Evolutionary conservation across 2,888 invertebrate genomes (phyloP).

Genomic region (Hydroisotoma schaefferi): DNA sequence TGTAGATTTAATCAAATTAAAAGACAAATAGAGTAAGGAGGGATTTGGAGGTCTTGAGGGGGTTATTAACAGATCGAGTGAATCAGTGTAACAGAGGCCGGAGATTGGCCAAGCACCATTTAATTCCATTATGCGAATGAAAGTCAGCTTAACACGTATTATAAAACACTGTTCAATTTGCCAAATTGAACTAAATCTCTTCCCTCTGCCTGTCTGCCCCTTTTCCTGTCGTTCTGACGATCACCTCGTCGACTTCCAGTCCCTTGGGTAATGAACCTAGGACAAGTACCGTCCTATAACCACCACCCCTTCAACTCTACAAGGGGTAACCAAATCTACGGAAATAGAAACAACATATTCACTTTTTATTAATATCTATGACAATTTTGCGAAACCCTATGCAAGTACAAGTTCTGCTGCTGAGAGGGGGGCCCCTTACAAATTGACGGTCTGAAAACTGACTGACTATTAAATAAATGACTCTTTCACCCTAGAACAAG

Average conservation of each 20-base stretch:
- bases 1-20: slow-evolving; percentile 49
- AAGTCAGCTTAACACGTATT: slow-evolving; percentile 49
- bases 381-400: too few relatives aligned
- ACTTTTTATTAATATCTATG: too few relatives aligned
- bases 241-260: slow-evolving; percentile 3
- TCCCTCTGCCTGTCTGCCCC: neutral
- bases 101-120: slow-evolving; percentile 49
- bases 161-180: slow-evolving; percentile 49
- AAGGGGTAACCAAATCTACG: too few relatives aligned
- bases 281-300: slow-evolving; percentile 19
- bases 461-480: too few relatives aligned
- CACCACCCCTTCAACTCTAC: slow-evolving; percentile 11
- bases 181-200: slow-evolving; percentile 48
- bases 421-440: too few relatives aligned
- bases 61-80: slow-evolving; percentile 48
- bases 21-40: slow-evolving; percentile 48
- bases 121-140: slow-evolving; percentile 50
- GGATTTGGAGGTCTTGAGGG: slow-evolving; percentile 48
- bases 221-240: neutral
- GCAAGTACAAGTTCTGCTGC: too few relatives aligned
- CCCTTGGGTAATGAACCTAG: slow-evolving; percentile 35
- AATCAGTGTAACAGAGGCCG: slow-evolving; percentile 45
- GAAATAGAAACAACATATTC: too few relatives aligned
- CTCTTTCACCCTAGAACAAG: too few relatives aligned
- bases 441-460: too few relatives aligned